Base-by-base conservation (phyloP, 37 sponge, comb jelly and placozoan genomes). In the Lycopodina hypogea region DNA sequence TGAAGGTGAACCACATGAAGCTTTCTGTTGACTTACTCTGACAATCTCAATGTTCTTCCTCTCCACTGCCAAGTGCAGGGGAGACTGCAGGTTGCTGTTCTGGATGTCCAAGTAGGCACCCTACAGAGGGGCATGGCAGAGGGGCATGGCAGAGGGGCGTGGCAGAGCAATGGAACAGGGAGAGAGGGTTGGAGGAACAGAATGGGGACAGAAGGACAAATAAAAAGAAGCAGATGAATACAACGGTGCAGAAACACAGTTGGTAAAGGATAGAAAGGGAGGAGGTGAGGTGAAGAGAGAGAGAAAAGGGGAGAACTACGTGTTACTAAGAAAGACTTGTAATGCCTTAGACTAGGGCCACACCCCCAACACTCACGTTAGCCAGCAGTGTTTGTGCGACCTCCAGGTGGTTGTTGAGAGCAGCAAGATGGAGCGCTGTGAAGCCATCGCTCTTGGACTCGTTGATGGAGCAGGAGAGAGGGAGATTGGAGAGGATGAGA, bases 381-480 rank as follows among this genome's bases (percentile, higher is more conserved):
- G 84, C 63, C 21, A 93, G 56, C 18, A 96, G 83, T n/a, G 85
- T 45, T 51, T 96, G 93, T 6, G 94, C 86, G 0, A 93, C 97
- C 60, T 86, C 91, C 77, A 87, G 62, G 89, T 96, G 94, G 60
- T 93, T 96, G 84, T 96, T 96, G 36, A 96, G 85, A 0, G 94
- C 83, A 11, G 97, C 89, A 23, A 96, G 84, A 40, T 96, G 97
- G 15, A 96, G 85, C 1, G 97, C 91, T 40, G 97, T 89, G 79
- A 89, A 96, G 15, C 97, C 97, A 56, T 96, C 97, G 24, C 90
- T 92, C 68, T 96, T 96, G 34, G 89, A 70, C 32, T 84, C 87
- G 37, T 93, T 80, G 40, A 96, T 72, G 29, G 74, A 63, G 70
- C 56, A 76, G 24, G 60, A 42, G 19, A 59, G 56, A 21, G 83